Conservation (phyloP, 2,113 vertebrate species). For the Eulemur macaco region DNA sequence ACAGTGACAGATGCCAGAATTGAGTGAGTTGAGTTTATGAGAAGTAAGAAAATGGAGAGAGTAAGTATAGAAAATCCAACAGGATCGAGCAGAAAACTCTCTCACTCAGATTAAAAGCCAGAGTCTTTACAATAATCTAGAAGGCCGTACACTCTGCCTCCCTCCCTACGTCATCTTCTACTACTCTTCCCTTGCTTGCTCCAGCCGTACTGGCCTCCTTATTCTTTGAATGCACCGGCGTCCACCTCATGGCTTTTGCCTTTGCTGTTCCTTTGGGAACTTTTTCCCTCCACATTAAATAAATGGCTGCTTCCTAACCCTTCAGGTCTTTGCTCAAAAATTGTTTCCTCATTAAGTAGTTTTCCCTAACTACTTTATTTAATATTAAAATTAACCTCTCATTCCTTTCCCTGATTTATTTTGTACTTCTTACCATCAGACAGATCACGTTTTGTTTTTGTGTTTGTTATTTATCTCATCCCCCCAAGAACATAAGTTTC, state of each 20-base stretch:
- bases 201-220: not conserved
- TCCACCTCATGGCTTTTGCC: not conserved
- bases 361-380: not conserved
- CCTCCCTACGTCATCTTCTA: not conserved
- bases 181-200: not conserved
- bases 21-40: not conserved
- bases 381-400: not conserved
- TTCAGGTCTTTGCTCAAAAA: not conserved
- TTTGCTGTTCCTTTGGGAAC: not conserved
- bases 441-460: not conserved
- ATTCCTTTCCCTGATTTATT: not conserved
- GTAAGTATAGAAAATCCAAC: not conserved
- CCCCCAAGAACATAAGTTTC: not conserved
- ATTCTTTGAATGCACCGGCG: not conserved
- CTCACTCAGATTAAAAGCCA: not conserved
- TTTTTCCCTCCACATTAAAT: not conserved
- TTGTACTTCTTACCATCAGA: not conserved
- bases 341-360: not conserved
- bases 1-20: not conserved
- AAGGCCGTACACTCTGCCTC: not conserved
- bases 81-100: not conserved
- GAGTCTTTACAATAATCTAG: not conserved
- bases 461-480: not conserved
- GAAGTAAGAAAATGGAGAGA: not conserved
- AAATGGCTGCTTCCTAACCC: not conserved